Evolutionary conservation across 2,888 invertebrate species (phyloP).

Genomic region (Tuta absoluta): DNA sequence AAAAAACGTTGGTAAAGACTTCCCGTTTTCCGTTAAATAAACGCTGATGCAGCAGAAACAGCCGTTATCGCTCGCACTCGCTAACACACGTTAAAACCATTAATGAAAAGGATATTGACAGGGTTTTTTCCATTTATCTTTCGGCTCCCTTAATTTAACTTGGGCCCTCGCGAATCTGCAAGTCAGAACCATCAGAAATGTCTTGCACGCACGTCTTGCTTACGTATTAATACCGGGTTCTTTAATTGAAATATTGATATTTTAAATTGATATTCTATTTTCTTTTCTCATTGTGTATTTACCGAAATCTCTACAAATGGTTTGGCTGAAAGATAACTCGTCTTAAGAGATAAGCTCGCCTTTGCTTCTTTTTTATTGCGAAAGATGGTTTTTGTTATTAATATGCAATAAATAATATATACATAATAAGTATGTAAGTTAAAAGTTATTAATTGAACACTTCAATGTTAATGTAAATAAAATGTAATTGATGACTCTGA

Average conservation of each 20-base stretch:
- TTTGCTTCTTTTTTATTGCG: too few species aligned
- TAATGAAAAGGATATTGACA: conserved; percentile 73
- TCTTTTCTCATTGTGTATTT: too few species aligned
- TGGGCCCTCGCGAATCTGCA: conserved; percentile 52
- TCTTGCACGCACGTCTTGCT: conserved; percentile 38
- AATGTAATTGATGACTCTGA: too few species aligned
- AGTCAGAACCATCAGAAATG: conserved; percentile 62
- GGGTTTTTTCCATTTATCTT: conserved; percentile 68
- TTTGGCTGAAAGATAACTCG: too few species aligned
- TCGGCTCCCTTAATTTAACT: conserved; percentile 64
- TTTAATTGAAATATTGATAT: background rate
- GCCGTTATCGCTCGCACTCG: conserved; percentile 54
- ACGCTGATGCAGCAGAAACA: conserved; percentile 39
- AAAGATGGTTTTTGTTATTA: too few species aligned
- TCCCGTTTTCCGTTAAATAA: conserved; percentile 21
- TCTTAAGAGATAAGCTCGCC: too few species aligned
- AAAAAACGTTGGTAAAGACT: background rate
- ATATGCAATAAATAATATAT: too few species aligned
- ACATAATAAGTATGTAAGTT: too few species aligned
- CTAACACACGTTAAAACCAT: conserved; percentile 64
- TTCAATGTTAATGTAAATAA: too few species aligned
- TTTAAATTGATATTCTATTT: too few species aligned
- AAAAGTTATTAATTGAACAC: too few species aligned
- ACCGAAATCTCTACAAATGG: too few species aligned
- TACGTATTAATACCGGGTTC: conserved; percentile 59